Percentiles rank a stretch among this genome's conserved stretches.
Evolutionary conservation across 1,140 invertebrate species (phyloP).

Genomic region (Heliconius himera): DNA sequence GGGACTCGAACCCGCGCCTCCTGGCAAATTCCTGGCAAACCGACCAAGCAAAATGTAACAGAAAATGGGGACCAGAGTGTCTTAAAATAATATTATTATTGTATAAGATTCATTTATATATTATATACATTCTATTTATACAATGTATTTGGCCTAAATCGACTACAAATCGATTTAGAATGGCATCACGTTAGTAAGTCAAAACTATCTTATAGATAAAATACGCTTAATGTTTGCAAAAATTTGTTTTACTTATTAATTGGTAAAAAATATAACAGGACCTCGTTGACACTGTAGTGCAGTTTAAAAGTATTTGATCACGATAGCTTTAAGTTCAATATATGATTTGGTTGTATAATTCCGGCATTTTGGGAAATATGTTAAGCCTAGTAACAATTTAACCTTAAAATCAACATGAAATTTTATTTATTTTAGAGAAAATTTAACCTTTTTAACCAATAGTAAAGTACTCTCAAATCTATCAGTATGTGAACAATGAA

Average conservation of each 20-base stretch:
- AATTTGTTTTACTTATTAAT: not conserved
- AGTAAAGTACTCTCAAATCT: not conserved
- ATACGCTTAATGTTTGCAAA: not conserved
- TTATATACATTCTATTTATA: not conserved
- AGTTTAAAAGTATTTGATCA: not conserved
- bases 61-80: too few relatives aligned
- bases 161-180: conserved; percentile 12
- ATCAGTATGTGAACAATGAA: not conserved
- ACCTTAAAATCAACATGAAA: not conserved
- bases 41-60: too few relatives aligned
- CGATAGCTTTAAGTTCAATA: not conserved
- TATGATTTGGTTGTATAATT: too few relatives aligned
- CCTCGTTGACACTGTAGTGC: not conserved
- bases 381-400: too few relatives aligned
- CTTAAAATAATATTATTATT: not conserved
- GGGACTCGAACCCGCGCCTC: too few relatives aligned
- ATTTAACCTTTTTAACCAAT: not conserved
- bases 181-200: not conserved
- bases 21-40: too few relatives aligned
- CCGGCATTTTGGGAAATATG: too few relatives aligned
- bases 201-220: not conserved
- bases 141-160: conserved; percentile 11
- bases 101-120: too few relatives aligned
- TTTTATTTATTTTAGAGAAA: not conserved
- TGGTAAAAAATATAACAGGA: not conserved